These are phyloP conservation scores for Conus betulinus DNA, from an alignment of 1,140 invertebrate genomes.

Conservation along the genomic window DNA sequence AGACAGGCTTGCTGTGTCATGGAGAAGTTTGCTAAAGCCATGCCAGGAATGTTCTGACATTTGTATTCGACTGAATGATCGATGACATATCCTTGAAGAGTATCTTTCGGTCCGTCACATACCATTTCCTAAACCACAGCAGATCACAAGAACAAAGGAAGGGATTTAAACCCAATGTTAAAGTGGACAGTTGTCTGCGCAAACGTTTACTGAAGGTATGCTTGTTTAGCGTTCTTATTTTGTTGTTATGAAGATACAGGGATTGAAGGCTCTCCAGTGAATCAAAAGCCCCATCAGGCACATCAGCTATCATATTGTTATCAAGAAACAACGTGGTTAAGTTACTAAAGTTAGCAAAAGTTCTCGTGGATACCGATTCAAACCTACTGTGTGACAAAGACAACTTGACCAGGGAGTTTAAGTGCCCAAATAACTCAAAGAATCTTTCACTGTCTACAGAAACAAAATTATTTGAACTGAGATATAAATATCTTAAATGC, in stretches of 20 bases:
- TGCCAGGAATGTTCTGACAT: not conserved
- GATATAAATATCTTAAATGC: not conserved
- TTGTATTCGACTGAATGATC: not conserved
- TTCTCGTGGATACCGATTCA: not conserved
- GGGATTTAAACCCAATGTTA: constrained; percentile 19
- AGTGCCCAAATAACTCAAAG: not conserved
- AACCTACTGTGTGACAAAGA: not conserved
- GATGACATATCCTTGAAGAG: not conserved
- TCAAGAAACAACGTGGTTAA: not conserved
- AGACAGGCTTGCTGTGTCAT: constrained; percentile 16
- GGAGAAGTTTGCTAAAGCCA: not conserved
- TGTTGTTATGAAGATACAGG: not conserved
- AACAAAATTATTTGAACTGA: not conserved
- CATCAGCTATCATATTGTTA: not conserved
- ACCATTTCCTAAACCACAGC: constrained; percentile 28
- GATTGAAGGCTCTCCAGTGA: not conserved
- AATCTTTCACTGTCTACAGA: not conserved
- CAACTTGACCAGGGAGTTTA: not conserved
- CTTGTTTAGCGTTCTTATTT: not conserved
- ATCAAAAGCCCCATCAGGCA: constrained; percentile 9
- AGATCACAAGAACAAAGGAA: constrained; percentile 24
- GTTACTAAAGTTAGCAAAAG: not conserved
- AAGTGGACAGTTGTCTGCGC: not conserved
- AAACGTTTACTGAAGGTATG: not conserved
- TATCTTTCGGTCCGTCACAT: not conserved